Evolutionary conservation across 1,140 invertebrate genomes (phyloP).

Genomic region (Halesus radiatus): DNA sequence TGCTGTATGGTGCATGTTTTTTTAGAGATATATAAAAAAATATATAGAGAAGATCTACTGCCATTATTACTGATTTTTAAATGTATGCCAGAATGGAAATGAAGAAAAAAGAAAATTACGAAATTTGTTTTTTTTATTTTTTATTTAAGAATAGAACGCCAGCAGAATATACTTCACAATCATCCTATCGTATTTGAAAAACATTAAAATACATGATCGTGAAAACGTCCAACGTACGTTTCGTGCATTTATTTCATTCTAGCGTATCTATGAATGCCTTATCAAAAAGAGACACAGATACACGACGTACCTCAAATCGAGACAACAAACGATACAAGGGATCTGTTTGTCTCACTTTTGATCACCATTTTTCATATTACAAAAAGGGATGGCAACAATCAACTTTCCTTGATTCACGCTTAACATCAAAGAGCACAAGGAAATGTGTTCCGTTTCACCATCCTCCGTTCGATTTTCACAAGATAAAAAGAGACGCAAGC

Average conservation of each 20-base stretch:
- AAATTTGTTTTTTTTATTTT: too few relatives aligned
- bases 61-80: too few relatives aligned
- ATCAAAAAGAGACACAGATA: background rate
- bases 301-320: too few relatives aligned
- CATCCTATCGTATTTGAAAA: slow-evolving; percentile 25
- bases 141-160: too few relatives aligned
- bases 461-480: background rate
- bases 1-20: too few relatives aligned
- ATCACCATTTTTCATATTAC: too few relatives aligned
- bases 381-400: background rate
- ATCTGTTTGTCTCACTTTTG: too few relatives aligned
- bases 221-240: background rate
- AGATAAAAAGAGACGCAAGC: background rate
- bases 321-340: too few relatives aligned
- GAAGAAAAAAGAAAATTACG: too few relatives aligned
- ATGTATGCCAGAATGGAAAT: too few relatives aligned
- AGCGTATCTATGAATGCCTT: background rate
- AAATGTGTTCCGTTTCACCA: background rate
- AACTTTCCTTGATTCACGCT: slow-evolving; percentile 26
- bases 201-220: slow-evolving; percentile 20
- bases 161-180: background rate
- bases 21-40: too few relatives aligned
- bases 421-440: background rate
- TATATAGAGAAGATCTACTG: too few relatives aligned
- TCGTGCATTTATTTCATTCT: background rate